phyloP scores from a whole-genome alignment of 2,888 invertebrate species.

The Drosophila meridiana region DNA sequence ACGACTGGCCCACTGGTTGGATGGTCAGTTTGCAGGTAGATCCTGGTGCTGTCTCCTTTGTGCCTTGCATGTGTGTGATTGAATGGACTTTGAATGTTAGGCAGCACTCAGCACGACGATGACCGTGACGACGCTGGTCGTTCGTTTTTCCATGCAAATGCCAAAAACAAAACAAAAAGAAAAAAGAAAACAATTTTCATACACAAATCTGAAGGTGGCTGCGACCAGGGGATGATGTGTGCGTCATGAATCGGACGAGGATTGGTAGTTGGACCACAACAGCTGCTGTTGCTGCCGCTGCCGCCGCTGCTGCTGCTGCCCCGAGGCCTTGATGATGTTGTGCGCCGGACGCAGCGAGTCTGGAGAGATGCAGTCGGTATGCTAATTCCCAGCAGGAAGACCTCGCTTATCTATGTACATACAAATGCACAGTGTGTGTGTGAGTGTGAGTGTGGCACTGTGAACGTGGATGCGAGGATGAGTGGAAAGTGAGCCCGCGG shows the following conservation, averaged over 20 bases:
- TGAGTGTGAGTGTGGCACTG: background rate
- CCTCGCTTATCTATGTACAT: slow-evolving; percentile 29
- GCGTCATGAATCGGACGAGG: background rate
- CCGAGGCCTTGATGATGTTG: slow-evolving; percentile 59
- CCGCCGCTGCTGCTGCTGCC: slow-evolving; percentile 34
- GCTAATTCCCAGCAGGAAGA: slow-evolving; percentile 76
- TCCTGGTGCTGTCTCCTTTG: slow-evolving; percentile 28
- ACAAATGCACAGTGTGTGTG: background rate
- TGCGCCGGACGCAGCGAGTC: slow-evolving; percentile 45
- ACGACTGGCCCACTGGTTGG: slow-evolving; percentile 22
- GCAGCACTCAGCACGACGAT: slow-evolving; percentile 57
- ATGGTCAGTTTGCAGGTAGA: slow-evolving; percentile 37
- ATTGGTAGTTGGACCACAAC: slow-evolving; percentile 22
- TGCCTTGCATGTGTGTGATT: slow-evolving; percentile 49
- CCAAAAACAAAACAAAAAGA: slow-evolving; percentile 22
- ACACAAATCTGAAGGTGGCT: slow-evolving; percentile 62
- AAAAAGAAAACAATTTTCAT: slow-evolving; percentile 65
- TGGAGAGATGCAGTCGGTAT: slow-evolving; percentile 62
- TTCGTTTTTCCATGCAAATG: slow-evolving; percentile 73
- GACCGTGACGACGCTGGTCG: slow-evolving; percentile 61
- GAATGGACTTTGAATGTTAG: slow-evolving; percentile 75
- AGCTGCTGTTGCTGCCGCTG: slow-evolving; percentile 49
- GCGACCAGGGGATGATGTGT: background rate
- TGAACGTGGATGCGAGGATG: slow-evolving; percentile 8
- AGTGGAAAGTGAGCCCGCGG: slow-evolving; percentile 40